Conservation (phyloP, 37 sponge, comb jelly and placozoan genomes). For the Theonella swinhoei region DNA sequence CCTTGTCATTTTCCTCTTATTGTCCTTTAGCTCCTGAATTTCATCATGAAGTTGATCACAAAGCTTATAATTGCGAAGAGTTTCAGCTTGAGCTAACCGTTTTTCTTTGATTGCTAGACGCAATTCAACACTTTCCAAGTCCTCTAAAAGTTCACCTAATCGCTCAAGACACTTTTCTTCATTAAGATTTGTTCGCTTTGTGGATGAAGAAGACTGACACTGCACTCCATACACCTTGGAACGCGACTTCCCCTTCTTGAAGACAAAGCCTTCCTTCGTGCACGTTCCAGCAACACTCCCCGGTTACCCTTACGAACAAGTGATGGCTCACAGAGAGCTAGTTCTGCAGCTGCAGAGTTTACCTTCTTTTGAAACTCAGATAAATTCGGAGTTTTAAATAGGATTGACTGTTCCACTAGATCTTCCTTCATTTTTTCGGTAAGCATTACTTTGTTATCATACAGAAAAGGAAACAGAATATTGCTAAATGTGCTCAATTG, state of each 20-base stretch:
- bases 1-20: not conserved
- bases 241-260: constrained; percentile 24
- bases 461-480: no score
- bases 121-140: no score
- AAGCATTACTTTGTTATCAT: no score
- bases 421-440: not conserved
- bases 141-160: no score
- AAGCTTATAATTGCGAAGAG: not conserved
- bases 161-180: not conserved
- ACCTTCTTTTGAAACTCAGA: not conserved
- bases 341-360: not conserved
- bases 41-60: constrained; percentile 12
- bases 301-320: not conserved
- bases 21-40: not conserved
- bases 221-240: not conserved
- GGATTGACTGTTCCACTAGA: not conserved
- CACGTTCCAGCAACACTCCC: not conserved
- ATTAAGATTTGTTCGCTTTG: not conserved
- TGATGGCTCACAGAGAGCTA: not conserved
- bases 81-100: not conserved
- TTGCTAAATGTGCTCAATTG: no score
- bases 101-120: not conserved
- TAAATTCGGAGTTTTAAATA: not conserved
- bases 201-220: not conserved
- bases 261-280: constrained; percentile 14